These are phyloP conservation scores for Prenolepis imparis DNA, from an alignment of 2,888 invertebrate genomes.

Conservation along the genomic window DNA sequence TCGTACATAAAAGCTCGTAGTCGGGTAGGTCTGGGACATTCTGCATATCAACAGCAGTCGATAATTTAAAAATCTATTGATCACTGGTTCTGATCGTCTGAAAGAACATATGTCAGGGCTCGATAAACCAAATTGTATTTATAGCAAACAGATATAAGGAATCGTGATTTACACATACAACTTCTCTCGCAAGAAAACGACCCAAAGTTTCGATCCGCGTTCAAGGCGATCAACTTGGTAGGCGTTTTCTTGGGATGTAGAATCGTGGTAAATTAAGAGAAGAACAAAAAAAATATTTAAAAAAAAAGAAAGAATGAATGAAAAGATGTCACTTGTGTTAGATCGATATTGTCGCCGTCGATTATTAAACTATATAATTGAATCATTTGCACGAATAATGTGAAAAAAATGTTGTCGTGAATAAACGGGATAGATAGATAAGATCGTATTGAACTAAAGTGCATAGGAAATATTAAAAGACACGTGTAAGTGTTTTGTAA, in stretches of 20 bases:
- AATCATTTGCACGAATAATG: not conserved
- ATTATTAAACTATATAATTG: not conserved
- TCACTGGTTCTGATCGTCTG: not conserved
- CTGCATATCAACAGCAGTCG: not conserved
- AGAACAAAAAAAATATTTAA: slow-evolving; percentile 19
- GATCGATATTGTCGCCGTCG: not conserved
- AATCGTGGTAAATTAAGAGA: slow-evolving; percentile 28
- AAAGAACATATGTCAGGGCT: not conserved
- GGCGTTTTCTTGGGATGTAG: not conserved
- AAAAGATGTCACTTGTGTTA: slow-evolving; percentile 28
- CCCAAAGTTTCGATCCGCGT: slow-evolving; percentile 12
- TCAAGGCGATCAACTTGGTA: slow-evolving; percentile 39
- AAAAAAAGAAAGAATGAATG: slow-evolving; percentile 15
- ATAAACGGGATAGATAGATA: not conserved
- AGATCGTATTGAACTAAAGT: not conserved
- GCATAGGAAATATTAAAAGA: not conserved
- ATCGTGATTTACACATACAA: slow-evolving; percentile 32
- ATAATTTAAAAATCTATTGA: not conserved
- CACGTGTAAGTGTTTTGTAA: not conserved
- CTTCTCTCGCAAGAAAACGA: not conserved
- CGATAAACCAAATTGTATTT: slow-evolving; percentile 22
- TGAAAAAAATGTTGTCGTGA: not conserved
- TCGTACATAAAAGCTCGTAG: not conserved
- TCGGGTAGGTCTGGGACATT: slow-evolving; percentile 5
- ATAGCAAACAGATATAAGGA: slow-evolving; percentile 10